Evolutionary conservation across 2,797 vertebrate species (phyloP), one percentile per base, ranked within the genome.

Genomic region (Staurois parvus): DNA sequence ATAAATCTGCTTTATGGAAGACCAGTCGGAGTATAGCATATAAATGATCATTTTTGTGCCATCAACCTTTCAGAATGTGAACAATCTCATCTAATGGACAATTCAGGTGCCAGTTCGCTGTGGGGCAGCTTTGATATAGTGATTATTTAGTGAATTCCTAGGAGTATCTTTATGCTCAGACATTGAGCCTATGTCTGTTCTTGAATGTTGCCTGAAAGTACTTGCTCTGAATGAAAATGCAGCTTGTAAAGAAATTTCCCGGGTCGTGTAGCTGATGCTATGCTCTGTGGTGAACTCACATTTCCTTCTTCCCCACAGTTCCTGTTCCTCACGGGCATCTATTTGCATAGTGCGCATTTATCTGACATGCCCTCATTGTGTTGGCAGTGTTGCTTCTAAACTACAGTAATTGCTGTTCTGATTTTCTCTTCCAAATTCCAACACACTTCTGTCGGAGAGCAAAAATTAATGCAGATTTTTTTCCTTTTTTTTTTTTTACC

Each of bases 321-420:
- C 19, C 68, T 66, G 32, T 70, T 56, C 32, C 82, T 77, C 48
- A 77, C 77, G 75, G 82, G 82, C 75, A 56, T 56, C 76, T 67
- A 64, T 64, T 79, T 73, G 76, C 76, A 84, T 79, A 67, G 56
- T 32, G 28, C 21, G 40, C 42, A 69, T 42, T 79, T 84, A 84
- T 84, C 68, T 79, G 76, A 73, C 76, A 45, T 72, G 69, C 68
- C 76, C 76, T 74, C 83, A 73, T 72, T 79, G 76, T 85, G 76
- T 85, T 34, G 40, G 26, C 62, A 77, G 45, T 32, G 76, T 59
- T 73, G 73, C 83, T 66, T 85, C 69, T 32, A 78, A 72, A 72
- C 83, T 29, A 29, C 11, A 9, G 32, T 84, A 79, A 79, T 85
- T 79, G 79, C 69, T 5, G 34, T 72, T 64, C 76, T 26, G 56